Evolutionary conservation across 2,113 vertebrate species (phyloP), one percentile per base, ranked within the genome.

Genomic region (Falcunculus frontatus): DNA sequence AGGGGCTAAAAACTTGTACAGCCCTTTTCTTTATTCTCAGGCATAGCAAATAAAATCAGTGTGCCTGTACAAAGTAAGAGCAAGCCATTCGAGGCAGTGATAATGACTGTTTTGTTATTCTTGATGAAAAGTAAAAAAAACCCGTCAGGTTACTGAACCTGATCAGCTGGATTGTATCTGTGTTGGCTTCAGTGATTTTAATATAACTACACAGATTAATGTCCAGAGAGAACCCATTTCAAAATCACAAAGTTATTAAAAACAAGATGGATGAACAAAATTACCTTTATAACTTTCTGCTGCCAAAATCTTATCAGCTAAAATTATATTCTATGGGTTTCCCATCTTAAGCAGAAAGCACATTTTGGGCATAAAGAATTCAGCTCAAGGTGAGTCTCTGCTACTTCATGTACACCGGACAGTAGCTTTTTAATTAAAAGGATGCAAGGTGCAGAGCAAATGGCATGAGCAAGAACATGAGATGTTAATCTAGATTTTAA

Each of bases 381-480:
- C 39, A 70, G 64, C 32, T 88, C 82, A 95, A 80, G 92, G 87
- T 92, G 70, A 94, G 42, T 65, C 50, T 72, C 42, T 93, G 67
- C 22, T 76, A 12, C 17, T 59, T 87, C 63, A 76, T 15, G 33
- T 32, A 67, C 18, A 19, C 8, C 76, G 59, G 37, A 69, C 13
- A 76, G 73, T 73, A 85, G 39, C 9, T 85, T 89, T 93, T 95
- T 90, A 91, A 96, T 93, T 94, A 95, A 87, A 91, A 62, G 47
- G 42, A 69, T 56, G 67, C 59, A 87, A 67, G 53, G 80, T 73
- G 52, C 55, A 87, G 49, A 93, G 19, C 13, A 89, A 85, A 83
- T 37, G 56, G 5, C 62, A 68, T 18, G 41, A 87, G 47, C 37
- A 87, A 67, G 65, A 87, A 37, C 26, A 87, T 6, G 29, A 94